phyloP scores from a whole-genome alignment of 2,113 vertebrate species.

The Seriola aureovittata region DNA sequence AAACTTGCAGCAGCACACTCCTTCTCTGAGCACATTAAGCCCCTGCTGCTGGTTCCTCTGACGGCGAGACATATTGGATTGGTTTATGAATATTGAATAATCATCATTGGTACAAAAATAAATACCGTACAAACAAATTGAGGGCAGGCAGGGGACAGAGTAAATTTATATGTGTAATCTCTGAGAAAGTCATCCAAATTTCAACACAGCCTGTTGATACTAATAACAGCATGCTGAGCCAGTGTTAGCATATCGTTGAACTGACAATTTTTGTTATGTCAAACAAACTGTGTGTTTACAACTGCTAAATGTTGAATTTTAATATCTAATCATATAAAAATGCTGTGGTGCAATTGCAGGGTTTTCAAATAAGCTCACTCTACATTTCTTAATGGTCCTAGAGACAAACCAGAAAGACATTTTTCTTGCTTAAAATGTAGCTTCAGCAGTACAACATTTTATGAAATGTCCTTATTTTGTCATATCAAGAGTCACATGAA shows the following conservation, averaged over 20 bases:
- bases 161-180: constrained; percentile 15
- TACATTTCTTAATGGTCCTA: background rate
- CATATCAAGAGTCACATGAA: too few relatives aligned
- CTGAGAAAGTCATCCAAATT: background rate
- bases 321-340: background rate
- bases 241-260: constrained; percentile 2
- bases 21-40: constrained; percentile 37
- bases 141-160: constrained; percentile 6
- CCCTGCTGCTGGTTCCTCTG: constrained; percentile 33
- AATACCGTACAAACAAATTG: constrained; percentile 21
- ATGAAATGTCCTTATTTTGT: background rate
- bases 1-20: constrained; percentile 54
- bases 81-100: constrained; percentile 46
- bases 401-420: background rate
- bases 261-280: background rate
- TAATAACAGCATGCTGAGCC: constrained; percentile 1
- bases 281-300: background rate
- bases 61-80: constrained; percentile 17
- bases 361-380: background rate
- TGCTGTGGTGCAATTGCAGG: background rate
- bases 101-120: constrained; percentile 46
- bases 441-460: background rate
- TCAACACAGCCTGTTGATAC: constrained; percentile 12
- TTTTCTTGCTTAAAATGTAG: background rate
- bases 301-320: background rate